Percentiles rank a stretch among this genome's conserved stretches.
Conservation (phyloP, 37 sponge, comb jelly and placozoan species). For the Chondrilla cf. caribensis region DNA sequence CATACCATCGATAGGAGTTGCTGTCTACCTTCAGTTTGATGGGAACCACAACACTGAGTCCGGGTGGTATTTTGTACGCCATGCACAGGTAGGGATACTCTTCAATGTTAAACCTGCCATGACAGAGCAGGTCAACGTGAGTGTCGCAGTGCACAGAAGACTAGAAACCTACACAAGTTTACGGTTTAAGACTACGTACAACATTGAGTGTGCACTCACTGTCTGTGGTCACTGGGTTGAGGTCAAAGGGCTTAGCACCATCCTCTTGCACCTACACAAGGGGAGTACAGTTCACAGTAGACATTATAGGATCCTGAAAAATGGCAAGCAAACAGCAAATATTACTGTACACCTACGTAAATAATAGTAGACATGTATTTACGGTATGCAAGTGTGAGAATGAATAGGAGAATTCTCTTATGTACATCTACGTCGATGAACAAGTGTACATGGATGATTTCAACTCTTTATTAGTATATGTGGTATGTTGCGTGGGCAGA, state of each 20-base stretch:
- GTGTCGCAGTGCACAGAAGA: too few relatives aligned
- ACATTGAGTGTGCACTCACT: too few relatives aligned
- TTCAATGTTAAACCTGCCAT: too few relatives aligned
- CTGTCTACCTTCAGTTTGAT: not conserved
- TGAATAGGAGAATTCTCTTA: not conserved
- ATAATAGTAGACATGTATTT: too few relatives aligned
- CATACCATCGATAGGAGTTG: not conserved
- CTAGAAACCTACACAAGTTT: too few relatives aligned
- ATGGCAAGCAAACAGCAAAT: not conserved
- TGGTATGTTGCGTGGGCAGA: too few relatives aligned
- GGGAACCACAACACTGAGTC: not conserved
- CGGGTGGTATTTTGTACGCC: constrained; percentile 74
- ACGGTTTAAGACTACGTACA: too few relatives aligned
- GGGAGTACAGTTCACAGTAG: not conserved
- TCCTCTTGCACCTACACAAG: not conserved
- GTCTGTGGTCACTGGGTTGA: not conserved
- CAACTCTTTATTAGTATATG: too few relatives aligned
- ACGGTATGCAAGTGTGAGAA: not conserved
- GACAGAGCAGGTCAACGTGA: too few relatives aligned
- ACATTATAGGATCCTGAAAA: not conserved
- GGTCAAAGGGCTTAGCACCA: not conserved
- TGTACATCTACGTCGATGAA: not conserved
- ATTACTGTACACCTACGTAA: too few relatives aligned
- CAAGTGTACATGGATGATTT: not conserved
- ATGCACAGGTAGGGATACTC: constrained; percentile 66